Base-by-base conservation (phyloP, 1,140 invertebrate species). In the Coboldia fuscipes region DNA sequence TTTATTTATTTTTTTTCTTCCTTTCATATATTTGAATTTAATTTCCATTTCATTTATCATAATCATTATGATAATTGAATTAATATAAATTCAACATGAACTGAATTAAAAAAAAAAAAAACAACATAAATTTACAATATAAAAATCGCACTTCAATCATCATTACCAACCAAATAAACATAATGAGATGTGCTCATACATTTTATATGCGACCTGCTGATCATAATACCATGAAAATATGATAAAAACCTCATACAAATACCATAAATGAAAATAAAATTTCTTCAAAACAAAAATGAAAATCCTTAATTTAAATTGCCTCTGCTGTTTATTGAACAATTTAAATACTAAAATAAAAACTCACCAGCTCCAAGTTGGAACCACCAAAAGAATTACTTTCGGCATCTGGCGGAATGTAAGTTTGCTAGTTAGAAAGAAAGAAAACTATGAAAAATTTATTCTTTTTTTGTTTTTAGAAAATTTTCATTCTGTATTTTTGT, bases 361-460 rank as follows among this genome's bases (percentile, higher is more conserved):
- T n/a, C 16, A n/a, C n/a, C n/a, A 37, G 36, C 30, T 37, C 36
- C 12, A 37, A 37, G 33, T 33, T 37, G 36, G 36, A 37, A 33
- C 28, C 23, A 37, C 36, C 36, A 26, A 34, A 27, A 24, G 36
- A 37, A 22, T 19, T 37, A 22, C 12, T 31, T 33, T 33, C 36
- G 12, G 28, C 30, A 12, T 33, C 36, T 8, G 28, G 36, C 18
- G 36, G 30, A 17, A 37, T 37, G 36, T 37, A 37, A 37, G 36
- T 36, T 16, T 30, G 12, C 13, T n/a, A n/a, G n/a, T n/a, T n/a
- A n/a, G n/a, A n/a, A n/a, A n/a, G n/a, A n/a, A n/a, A n/a, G n/a
- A n/a, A n/a, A n/a, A n/a, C n/a, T n/a, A n/a, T n/a, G n/a, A n/a
- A n/a, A n/a, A n/a, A n/a, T n/a, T n/a, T n/a, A n/a, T n/a, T n/a